A percentile compares a stretch with the other conserved stretches of the same genome.
Evolutionary conservation across 1,140 invertebrate genomes (phyloP).

Genomic region (Drosophila virilis): DNA sequence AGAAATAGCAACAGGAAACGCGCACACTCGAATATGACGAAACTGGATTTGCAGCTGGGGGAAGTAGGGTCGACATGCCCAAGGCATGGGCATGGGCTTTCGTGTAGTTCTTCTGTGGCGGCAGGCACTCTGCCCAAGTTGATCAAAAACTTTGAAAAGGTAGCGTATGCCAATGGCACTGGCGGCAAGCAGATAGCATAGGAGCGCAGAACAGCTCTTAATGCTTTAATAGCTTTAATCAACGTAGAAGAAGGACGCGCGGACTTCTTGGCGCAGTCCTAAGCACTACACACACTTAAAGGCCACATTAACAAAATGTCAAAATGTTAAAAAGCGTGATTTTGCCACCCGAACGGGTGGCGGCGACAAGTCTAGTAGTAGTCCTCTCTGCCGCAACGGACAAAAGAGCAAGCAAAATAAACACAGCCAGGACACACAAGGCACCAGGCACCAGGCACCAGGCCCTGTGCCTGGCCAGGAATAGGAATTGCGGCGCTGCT

Average conservation of each 20-base stretch:
- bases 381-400: conserved; percentile 1
- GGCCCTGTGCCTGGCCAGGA: background rate
- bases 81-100: background rate
- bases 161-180: conserved; percentile 18
- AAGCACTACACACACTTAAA: conserved; percentile 13
- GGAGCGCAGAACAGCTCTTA: background rate
- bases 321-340: conserved; percentile 80
- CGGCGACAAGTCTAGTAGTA: background rate
- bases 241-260: background rate
- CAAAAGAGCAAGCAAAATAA: conserved; percentile 44
- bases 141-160: conserved; percentile 44
- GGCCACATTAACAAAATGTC: conserved; percentile 79
- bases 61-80: background rate
- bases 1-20: conserved; percentile 74
- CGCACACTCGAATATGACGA: conserved; percentile 48
- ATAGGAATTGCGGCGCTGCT: conserved; percentile 11
- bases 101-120: background rate
- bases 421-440: background rate
- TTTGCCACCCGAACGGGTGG: conserved; percentile 38
- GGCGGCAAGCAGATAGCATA: conserved; percentile 18
- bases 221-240: background rate
- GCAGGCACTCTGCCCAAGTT: conserved; percentile 25
- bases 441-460: background rate
- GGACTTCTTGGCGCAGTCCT: background rate
- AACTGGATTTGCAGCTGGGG: background rate